A percentile compares a stretch with the other conserved stretches of the same genome.
These are phyloP conservation scores for Psilopsiagon aurifrons DNA, from an alignment of 2,113 vertebrate genomes.

Conservation along the genomic window DNA sequence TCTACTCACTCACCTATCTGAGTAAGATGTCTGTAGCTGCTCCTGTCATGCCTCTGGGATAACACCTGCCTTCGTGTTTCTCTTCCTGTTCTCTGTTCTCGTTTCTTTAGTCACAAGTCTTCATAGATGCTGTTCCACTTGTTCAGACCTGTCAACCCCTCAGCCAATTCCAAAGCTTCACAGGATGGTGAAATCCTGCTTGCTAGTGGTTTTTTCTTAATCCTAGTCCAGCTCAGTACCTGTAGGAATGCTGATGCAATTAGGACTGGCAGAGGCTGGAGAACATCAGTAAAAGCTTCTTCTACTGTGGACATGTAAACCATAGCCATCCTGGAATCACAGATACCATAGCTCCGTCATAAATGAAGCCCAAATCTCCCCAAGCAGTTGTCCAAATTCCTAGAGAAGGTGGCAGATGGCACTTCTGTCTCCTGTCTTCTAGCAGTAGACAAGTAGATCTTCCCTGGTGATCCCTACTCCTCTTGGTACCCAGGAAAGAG, in stretches of 20 bases:
- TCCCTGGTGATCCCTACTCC: background rate
- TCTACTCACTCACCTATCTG: conserved; percentile 47
- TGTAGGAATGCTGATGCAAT: background rate
- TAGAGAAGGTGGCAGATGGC: background rate
- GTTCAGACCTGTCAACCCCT: background rate
- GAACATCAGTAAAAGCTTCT: background rate
- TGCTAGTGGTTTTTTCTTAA: background rate
- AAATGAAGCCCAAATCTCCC: background rate
- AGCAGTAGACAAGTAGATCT: background rate
- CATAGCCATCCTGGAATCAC: background rate
- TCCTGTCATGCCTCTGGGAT: conserved; percentile 48
- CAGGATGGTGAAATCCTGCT: background rate
- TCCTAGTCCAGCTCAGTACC: background rate
- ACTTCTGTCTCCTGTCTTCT: background rate
- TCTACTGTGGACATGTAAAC: background rate
- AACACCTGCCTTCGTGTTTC: background rate
- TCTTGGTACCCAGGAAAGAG: background rate
- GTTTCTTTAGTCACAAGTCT: background rate
- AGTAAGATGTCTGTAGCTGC: background rate
- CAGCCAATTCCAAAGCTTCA: background rate
- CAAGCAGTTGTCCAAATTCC: background rate
- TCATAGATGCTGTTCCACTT: background rate
- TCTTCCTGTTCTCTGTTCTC: conserved; percentile 1
- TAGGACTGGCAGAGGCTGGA: background rate
- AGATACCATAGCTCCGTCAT: background rate